Evolutionary conservation across 1,140 invertebrate species (phyloP), one percentile per base, ranked within the genome.

Genomic region (Pollicipes pollicipes): DNA sequence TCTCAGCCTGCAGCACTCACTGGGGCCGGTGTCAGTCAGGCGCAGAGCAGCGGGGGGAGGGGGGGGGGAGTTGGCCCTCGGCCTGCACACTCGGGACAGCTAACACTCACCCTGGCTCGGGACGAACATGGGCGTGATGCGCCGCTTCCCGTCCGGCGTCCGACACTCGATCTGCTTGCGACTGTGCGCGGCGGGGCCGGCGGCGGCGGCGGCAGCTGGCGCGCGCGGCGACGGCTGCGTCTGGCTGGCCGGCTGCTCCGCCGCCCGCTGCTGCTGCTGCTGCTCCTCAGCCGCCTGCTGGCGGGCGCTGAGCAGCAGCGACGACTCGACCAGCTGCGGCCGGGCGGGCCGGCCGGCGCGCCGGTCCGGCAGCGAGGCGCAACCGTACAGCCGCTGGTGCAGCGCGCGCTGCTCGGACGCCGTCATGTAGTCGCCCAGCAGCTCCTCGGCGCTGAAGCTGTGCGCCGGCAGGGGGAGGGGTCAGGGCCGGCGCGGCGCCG

Each of bases 61-160:
- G n/a, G n/a, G n/a, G n/a, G n/a, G n/a, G n/a, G n/a, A n/a, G n/a
- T n/a, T n/a, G n/a, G n/a, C n/a, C n/a, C n/a, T n/a, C n/a, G n/a
- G n/a, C n/a, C n/a, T n/a, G n/a, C n/a, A n/a, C n/a, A n/a, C n/a
- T n/a, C n/a, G n/a, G n/a, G n/a, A n/a, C n/a, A 58, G 13, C 24
- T 58, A 10, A 10, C 45, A 58, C 45, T 29, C 2, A 58, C 45
- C 45, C 24, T 58, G 45, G 24, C 45, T 58, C 24, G 91, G 91
- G 75, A 98, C 88, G 78, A 93, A 96, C 81, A 98, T 93, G 24
- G 96, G 96, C 4, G 94, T 98, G 68, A 98, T 98, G 73, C 95
- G 83, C 68, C 95, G 81, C 79, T 91, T 89, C 26, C 95, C 96
- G 82, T 97, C 94, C 8, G 91, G 88, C 30, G 93, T 92, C 68